Evolutionary conservation across 2,797 vertebrate species (phyloP).

Genomic region (Leucoraja ocellata): DNA sequence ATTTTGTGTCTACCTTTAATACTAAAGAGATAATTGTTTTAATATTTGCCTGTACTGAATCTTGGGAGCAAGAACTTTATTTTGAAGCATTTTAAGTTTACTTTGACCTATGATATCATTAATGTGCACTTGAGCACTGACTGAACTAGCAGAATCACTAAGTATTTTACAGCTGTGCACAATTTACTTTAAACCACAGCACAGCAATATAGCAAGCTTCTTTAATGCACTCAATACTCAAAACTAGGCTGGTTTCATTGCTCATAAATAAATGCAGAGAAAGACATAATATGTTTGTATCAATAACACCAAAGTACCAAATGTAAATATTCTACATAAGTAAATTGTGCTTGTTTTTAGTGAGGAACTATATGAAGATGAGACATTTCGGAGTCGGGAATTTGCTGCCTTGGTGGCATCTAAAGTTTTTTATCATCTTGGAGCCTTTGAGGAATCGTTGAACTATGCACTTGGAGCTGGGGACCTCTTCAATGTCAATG

Average conservation of each 20-base stretch:
- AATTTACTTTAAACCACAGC: too few relatives aligned
- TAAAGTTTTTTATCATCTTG: slow-evolving; percentile 98
- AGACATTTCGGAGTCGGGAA: slow-evolving; percentile 84
- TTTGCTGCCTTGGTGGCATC: slow-evolving; percentile 97
- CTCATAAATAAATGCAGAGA: background rate
- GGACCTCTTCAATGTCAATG: slow-evolving; percentile 95
- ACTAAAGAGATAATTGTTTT: background rate
- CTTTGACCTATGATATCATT: background rate
- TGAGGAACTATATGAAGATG: slow-evolving; percentile 95
- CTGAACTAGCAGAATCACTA: background rate
- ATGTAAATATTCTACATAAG: background rate
- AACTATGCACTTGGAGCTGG: slow-evolving; percentile 96
- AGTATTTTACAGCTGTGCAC: too few relatives aligned
- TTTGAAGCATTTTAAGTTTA: background rate
- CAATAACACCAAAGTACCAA: background rate
- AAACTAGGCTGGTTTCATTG: background rate
- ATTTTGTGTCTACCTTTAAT: too few relatives aligned
- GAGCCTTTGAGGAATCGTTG: slow-evolving; percentile 94
- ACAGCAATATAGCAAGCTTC: too few relatives aligned
- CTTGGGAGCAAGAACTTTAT: background rate
- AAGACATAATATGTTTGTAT: too few relatives aligned
- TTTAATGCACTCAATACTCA: too few relatives aligned
- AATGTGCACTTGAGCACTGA: background rate
- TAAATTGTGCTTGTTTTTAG: slow-evolving; percentile 50
- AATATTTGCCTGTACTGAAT: background rate